Base-by-base conservation (phyloP, 2,888 invertebrate species). In the Artemia sinica region DNA sequence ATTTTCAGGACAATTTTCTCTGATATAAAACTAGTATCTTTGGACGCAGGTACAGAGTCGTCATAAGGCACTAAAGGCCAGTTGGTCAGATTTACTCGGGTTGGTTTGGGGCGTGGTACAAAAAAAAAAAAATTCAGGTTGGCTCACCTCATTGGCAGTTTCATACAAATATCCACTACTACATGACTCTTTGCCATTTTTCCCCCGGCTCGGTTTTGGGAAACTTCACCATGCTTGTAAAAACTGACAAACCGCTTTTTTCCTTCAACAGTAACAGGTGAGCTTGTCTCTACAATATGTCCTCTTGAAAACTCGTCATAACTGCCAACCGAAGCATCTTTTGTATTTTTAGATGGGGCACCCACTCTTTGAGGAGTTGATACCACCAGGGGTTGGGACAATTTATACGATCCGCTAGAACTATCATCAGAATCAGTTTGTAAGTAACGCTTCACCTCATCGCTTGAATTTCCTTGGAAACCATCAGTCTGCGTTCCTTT, bases 191-290 rank as follows among this genome's bases (percentile, higher is more conserved):
- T 58, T 58, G 58, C 58, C 10, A 28, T 28, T 28, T 28, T 28
- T 28, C 28, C 28, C 28, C 58, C 58, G 58, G 10, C 18, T 14
- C 14, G 58, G 58, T n/a, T n/a, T 18, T 58, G 58, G 0, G 58
- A 10, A 14, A 58, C 14, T 14, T 9, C 10, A 8, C 58, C 58
- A 8, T 8, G 58, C 58, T 58, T 10, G 10, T 14, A 58, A 58
- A 58, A 58, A 18, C 58, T 58, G 58, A 58, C 58, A n/a, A 58
- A 14, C 18, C 58, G 58, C 18, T 58, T 58, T 18, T 58, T 58
- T 18, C 10, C 58, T 14, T 58, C 58, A n/a, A 14, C 10, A 1
- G 58, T 14, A 58, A 58, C 8, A 8, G 58, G 58, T 18, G 58
- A 58, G 18, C 58, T 58, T 10, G 58, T 18, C n/a, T n/a, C 58